phyloP scores from a whole-genome alignment of 2,113 vertebrate species.

The Stigmatopora nigra region DNA sequence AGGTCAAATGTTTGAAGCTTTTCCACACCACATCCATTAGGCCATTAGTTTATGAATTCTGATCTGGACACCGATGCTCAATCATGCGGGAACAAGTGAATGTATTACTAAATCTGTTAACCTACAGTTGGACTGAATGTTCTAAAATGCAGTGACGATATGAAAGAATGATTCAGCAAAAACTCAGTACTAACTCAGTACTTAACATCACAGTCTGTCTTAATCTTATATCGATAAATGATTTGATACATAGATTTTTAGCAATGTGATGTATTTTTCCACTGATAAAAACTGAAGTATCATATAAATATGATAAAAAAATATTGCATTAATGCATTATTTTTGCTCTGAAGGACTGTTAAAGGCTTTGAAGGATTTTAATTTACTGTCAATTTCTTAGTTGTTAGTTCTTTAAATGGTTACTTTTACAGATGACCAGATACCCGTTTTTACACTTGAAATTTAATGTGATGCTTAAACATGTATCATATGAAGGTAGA shows the following conservation, averaged over 20 bases:
- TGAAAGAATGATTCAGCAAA: background rate
- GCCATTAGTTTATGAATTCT: background rate
- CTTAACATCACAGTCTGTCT: too few relatives aligned
- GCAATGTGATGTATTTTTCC: too few relatives aligned
- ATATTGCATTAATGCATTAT: too few relatives aligned
- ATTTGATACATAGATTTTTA: too few relatives aligned
- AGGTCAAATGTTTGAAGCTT: background rate
- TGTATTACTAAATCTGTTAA: background rate
- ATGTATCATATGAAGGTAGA: constrained; percentile 41
- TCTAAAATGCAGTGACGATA: background rate
- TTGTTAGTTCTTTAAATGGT: background rate
- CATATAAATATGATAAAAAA: too few relatives aligned
- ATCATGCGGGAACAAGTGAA: background rate
- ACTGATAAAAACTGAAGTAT: too few relatives aligned
- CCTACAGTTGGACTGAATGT: background rate
- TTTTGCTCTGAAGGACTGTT: too few relatives aligned
- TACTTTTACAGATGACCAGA: constrained; percentile 20
- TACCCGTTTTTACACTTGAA: constrained; percentile 26
- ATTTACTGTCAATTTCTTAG: too few relatives aligned
- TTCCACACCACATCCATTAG: background rate
- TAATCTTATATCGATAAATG: too few relatives aligned
- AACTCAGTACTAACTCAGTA: too few relatives aligned
- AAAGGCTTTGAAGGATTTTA: too few relatives aligned
- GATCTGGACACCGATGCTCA: background rate
- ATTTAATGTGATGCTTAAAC: constrained; percentile 39